These are phyloP conservation scores for Rana temporaria DNA, from an alignment of 2,113 vertebrate species.

Conservation along the genomic window DNA sequence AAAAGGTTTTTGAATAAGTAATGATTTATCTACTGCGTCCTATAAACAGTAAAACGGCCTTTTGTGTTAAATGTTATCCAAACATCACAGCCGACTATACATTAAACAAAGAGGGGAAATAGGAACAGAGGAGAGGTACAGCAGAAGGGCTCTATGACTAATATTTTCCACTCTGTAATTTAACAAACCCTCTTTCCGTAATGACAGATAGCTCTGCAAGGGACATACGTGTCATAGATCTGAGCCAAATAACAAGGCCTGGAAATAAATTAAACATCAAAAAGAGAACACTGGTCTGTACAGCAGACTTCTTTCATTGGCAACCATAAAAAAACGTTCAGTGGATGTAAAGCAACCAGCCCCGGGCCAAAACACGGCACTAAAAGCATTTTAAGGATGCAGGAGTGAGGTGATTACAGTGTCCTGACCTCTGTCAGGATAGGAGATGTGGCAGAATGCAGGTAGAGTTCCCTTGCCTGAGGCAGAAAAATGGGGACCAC, in stretches of 20 bases:
- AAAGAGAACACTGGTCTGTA: neutral
- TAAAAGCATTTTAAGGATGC: slow-evolving; percentile 48
- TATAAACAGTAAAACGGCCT: no score
- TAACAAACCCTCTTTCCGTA: slow-evolving; percentile 18
- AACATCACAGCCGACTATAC: no score
- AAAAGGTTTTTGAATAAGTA: no score
- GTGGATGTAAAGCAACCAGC: neutral
- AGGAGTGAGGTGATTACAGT: slow-evolving; percentile 43
- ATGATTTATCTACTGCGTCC: no score
- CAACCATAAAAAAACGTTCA: slow-evolving; percentile 21
- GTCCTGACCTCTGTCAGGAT: neutral
- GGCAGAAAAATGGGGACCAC: neutral
- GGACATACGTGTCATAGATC: neutral
- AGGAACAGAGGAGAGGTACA: no score
- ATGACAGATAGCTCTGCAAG: neutral
- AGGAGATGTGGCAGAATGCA: slow-evolving; percentile 29
- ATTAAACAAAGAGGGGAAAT: no score
- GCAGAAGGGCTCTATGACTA: neutral
- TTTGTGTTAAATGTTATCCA: no score
- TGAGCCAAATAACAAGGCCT: slow-evolving; percentile 11
- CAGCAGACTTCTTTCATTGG: neutral
- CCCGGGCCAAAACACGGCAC: slow-evolving; percentile 14
- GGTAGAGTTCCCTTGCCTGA: slow-evolving; percentile 13
- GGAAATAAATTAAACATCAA: slow-evolving; percentile 27
- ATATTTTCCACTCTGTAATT: slow-evolving; percentile 13